Base-by-base conservation (phyloP, 2,797 vertebrate species). In the Hafferia zeledoni region DNA sequence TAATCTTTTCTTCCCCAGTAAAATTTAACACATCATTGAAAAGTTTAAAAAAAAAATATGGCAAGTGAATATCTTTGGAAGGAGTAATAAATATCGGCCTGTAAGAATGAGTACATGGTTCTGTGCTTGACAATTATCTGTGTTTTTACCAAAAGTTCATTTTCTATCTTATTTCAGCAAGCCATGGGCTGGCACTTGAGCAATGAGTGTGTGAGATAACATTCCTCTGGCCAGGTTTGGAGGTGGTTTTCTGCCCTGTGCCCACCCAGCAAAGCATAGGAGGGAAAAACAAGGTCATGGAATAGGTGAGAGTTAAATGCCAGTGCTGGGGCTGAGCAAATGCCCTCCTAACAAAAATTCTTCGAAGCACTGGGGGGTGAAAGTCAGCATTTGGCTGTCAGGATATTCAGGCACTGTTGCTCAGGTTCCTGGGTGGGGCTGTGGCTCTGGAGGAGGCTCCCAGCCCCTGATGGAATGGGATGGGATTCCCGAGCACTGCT, bases 171-270 rank as follows among this genome's bases (percentile, higher is more conserved):
- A 71, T 10, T 91, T 44, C 47, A 41, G 37, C 31, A 33, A 28
- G 31, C 23, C 15, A 1, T 2, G 18, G 50, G 46, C 52, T 77
- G 88, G 37, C 68, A 31, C 18, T 43, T 15, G 46, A 4, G 6
- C n/a, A 49, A 2, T 33, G 19, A 1, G 2, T 14, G 55, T 44
- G 31, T 25, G 71, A 50, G 84, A 4, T 4, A 33, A 9, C 31
- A 2, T 33, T 46, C 7, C 37, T 3, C 22, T 5, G 1, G 5
- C 3, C 2, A 31, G 47, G 7, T n/a, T 64, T 15, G 55, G 31
- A 1, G 30, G 13, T 4, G 70, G 20, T 5, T 33, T 77, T 50
- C 52, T 56, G 77, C 41, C 86, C 30, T 25, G 27, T 27, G 52
- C 27, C 31, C 11, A 3, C 64, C 39, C 8, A 15, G 83, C 35